A percentile compares a stretch with the other conserved stretches of the same genome.
These are phyloP conservation scores for Blastomussa wellsi DNA, from an alignment of 92 coral and sea anemone genomes.

Conservation along the genomic window DNA sequence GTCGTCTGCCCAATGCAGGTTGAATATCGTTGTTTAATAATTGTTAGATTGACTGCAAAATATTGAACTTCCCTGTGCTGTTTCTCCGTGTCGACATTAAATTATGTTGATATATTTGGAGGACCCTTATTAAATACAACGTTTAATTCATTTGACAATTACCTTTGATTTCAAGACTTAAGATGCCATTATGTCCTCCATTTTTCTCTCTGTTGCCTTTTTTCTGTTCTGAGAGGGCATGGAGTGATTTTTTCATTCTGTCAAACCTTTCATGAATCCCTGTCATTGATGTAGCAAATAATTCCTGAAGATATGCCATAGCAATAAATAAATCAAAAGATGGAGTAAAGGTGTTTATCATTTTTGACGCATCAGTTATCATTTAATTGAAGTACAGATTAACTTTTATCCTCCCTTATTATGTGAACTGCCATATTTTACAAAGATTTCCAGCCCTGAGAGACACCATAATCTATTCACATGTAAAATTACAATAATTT, in stretches of 20 bases:
- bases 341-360: too few species aligned
- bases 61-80: too few species aligned
- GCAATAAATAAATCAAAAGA: background rate
- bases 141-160: background rate
- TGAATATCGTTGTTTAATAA: too few species aligned
- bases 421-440: too few species aligned
- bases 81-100: background rate
- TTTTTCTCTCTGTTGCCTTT: conserved; percentile 10
- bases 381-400: too few species aligned
- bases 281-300: conserved; percentile 27
- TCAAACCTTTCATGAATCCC: conserved; percentile 35
- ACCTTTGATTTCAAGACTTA: conserved; percentile 38
- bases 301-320: conserved; percentile 16
- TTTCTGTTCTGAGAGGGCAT: conserved; percentile 7
- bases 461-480: too few species aligned
- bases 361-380: too few species aligned
- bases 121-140: background rate
- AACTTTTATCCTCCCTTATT: too few species aligned
- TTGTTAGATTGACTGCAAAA: too few species aligned
- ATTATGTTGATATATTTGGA: background rate
- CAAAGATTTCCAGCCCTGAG: too few species aligned
- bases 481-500: too few species aligned
- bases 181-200: conserved; percentile 20
- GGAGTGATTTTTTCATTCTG: background rate
- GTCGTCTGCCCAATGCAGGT: too few species aligned